These are phyloP conservation scores for Apteryx owenii DNA, from an alignment of 2,113 vertebrate genomes.

Conservation along the genomic window DNA sequence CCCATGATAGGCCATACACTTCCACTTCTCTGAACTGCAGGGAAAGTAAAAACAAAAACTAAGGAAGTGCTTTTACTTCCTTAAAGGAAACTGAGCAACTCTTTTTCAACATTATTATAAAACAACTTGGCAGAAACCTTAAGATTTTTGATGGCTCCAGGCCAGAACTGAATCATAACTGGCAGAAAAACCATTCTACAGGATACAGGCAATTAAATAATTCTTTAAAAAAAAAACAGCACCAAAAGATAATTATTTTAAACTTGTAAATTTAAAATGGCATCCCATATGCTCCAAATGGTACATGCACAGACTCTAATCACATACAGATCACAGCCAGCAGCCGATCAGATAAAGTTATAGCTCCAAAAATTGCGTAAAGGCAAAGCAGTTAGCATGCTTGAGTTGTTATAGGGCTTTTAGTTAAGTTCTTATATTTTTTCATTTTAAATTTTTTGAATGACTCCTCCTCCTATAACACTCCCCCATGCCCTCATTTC, in stretches of 20 bases:
- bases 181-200: not conserved
- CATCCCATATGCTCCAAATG: not conserved
- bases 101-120: not conserved
- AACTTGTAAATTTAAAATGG: not conserved
- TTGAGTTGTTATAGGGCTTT: not conserved
- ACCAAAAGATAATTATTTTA: constrained; percentile 18
- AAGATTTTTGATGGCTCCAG: constrained; percentile 11
- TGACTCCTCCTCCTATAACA: not conserved
- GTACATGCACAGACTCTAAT: not conserved
- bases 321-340: not conserved
- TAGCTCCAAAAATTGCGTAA: not conserved
- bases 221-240: not conserved
- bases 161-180: constrained; percentile 18
- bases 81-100: constrained; percentile 32
- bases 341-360: not conserved
- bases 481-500: not conserved
- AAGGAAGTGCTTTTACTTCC: constrained; percentile 53
- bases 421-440: not conserved
- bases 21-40: not conserved
- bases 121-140: constrained; percentile 41
- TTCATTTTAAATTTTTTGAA: not conserved
- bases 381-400: not conserved
- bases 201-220: constrained; percentile 14
- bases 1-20: not conserved
- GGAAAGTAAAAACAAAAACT: constrained; percentile 39